Base-by-base conservation (phyloP, 92 coral and sea anemone genomes). In the Porites rus region DNA sequence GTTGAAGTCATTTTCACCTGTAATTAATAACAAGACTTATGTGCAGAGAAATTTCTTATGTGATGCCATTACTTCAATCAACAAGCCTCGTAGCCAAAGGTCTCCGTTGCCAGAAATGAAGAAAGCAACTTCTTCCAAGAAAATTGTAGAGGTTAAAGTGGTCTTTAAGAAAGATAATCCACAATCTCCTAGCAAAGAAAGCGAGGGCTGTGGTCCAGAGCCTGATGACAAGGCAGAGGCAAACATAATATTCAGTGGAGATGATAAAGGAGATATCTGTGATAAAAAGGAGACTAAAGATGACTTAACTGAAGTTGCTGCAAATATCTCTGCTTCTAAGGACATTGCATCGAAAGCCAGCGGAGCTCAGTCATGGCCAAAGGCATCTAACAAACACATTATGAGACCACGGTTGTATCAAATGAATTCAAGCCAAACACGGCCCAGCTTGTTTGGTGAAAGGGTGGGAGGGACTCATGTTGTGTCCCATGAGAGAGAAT, bases 21-120 rank as follows among this genome's bases (percentile, higher is more conserved):
- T 21, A 51, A 46, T 31, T 20, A 19, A 61, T 12, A 38, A 46
- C 79, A 20, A 62, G 10, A 72, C 67, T 10, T 43, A 11, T n/a
- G 71, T 52, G 38, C 51, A 71, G 20, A 56, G 77, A 14, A 28
- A 59, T 81, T 81, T 81, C 7, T 63, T 81, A 18, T 77, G 77
- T 69, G 60, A 73, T 46, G 71, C 74, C 25, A 46, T 83, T 65
- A 22, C 87, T 10, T 83, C 80, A 18, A 24, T 64, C 51, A 21
- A 74, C 66, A 79, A 83, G 65, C 79, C 9, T 4, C 79, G 2
- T 8, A 61, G 52, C 12, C 59, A 83, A 24, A 73, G 51, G 21
- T 74, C 28, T 13, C 68, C 59, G 50, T 21, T 18, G 21, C n/a
- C 43, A 43, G 76, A 50, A 64, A 83, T 73, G 87, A 46, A 12